Evolutionary conservation across 2,888 invertebrate genomes (phyloP).

Genomic region (Argyresthia goedartella): DNA sequence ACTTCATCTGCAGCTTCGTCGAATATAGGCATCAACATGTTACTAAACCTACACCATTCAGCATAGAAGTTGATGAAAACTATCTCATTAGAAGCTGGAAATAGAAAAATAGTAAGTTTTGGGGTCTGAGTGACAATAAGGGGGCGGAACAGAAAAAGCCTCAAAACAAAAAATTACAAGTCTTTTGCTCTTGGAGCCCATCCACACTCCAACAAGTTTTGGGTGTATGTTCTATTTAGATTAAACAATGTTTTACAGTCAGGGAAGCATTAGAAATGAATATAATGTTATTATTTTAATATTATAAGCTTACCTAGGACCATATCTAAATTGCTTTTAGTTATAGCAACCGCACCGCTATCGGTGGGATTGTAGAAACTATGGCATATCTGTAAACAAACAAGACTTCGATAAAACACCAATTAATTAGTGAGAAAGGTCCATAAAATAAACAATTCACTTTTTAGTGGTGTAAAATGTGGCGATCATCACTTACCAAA

Average conservation of each 20-base stretch:
- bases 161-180: too few relatives aligned
- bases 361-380: conserved; percentile 81
- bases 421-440: conserved; percentile 45
- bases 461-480: neutral
- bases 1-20: conserved; percentile 95
- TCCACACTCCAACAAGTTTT: neutral
- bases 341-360: conserved; percentile 87
- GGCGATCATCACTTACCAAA: conserved; percentile 1
- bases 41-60: conserved; percentile 99
- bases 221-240: neutral
- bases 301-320: conserved; percentile 84
- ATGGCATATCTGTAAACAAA: conserved; percentile 62
- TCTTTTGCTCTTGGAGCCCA: too few relatives aligned
- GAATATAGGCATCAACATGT: conserved; percentile 95
- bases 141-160: too few relatives aligned
- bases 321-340: conserved; percentile 85
- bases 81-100: conserved; percentile 94
- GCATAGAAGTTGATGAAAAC: conserved; percentile 99
- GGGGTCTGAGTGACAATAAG: too few relatives aligned
- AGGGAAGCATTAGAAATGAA: too few relatives aligned
- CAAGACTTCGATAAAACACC: conserved; percentile 29
- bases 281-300: too few relatives aligned
- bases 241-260: neutral
- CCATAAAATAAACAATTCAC: conserved; percentile 48
- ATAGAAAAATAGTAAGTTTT: conserved; percentile 14